Percentiles rank a stretch among this genome's conserved stretches.
phyloP scores from a whole-genome alignment of 2,888 invertebrate genomes.

The Pyrrhia umbra region DNA sequence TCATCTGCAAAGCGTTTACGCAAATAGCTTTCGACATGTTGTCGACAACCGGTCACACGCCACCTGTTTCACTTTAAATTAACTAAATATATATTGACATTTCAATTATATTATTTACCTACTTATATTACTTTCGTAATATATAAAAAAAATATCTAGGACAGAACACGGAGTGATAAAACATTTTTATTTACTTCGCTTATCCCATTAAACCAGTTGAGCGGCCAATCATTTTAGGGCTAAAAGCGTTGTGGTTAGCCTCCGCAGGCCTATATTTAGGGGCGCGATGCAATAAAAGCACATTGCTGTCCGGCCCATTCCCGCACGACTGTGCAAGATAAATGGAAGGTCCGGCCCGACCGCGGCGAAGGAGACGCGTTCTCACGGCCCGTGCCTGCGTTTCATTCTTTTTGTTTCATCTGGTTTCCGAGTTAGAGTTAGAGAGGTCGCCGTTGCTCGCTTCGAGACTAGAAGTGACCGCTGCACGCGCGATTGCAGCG shows the following conservation, averaged over 20 bases:
- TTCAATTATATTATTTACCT: slow-evolving; percentile 38
- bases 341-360: slow-evolving; percentile 83
- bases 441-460: slow-evolving; percentile 84
- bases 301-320: slow-evolving; percentile 86
- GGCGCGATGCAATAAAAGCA: slow-evolving; percentile 89
- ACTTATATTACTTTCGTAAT: not conserved
- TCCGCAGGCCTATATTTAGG: slow-evolving; percentile 88
- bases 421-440: slow-evolving; percentile 89
- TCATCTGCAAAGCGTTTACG: slow-evolving; percentile 62
- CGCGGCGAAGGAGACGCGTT: slow-evolving; percentile 85
- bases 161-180: slow-evolving; percentile 17
- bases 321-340: slow-evolving; percentile 89
- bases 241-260: slow-evolving; percentile 81
- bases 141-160: not conserved
- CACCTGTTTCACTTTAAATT: slow-evolving; percentile 71
- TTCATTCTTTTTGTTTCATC: slow-evolving; percentile 87
- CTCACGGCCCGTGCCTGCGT: slow-evolving; percentile 89
- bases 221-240: slow-evolving; percentile 79
- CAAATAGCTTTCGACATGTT: slow-evolving; percentile 63
- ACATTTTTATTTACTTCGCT: slow-evolving; percentile 56
- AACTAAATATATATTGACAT: slow-evolving; percentile 56
- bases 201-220: slow-evolving; percentile 72
- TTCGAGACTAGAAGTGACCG: slow-evolving; percentile 83
- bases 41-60: slow-evolving; percentile 67
- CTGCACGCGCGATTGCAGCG: slow-evolving; percentile 82